Evolutionary conservation across 1,140 invertebrate genomes (phyloP), one percentile per base, ranked within the genome.

Genomic region (Dendrolimus punctatus): DNA sequence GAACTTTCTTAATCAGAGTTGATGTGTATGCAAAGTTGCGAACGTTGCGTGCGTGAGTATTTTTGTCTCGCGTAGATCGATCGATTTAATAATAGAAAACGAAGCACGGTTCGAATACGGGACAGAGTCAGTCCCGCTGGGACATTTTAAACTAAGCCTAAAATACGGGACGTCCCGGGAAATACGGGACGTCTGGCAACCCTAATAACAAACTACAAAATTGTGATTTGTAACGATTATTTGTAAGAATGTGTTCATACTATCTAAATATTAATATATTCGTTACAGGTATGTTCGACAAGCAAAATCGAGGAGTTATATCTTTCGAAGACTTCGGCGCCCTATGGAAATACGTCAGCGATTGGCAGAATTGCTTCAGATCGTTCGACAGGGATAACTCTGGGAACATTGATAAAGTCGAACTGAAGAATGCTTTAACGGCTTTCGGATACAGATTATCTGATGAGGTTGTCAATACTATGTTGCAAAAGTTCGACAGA

Each of bases 261-360:
- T 9, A 10, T n/a, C n/a, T 9, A 9, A 45, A 45, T 6, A 10
- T 9, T 9, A 45, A 8, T n/a, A n/a, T n/a, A n/a, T 47, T 36
- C 6, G 71, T 88, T 90, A 57, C 83, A 97, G 97, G 97, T 73
- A 99, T 99, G 98, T 99, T 99, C 91, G 98, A 99, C 81, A 92
- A 92, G 64, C 93, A 96, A 68, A 93, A 93, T 66, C 91, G 91
- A 73, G 97, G 97, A 23, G 94, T 94, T 2, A 97, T 99, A 49
- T 95, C 92, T 66, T 99, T 99, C 88, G 93, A 98, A 68, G 98
- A 99, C 82, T 99, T 99, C 88, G 92, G 94, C 43, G 93, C 95
- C 6, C 83, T 99, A 1, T 99, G 98, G 98, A 98, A 99, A 79
- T 99, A 99, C 86, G 95, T 99, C 0, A 96, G 94, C n/a, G 96